Conservation (phyloP, 1,140 invertebrate species). For the Drosophila quadrilineata region DNA sequence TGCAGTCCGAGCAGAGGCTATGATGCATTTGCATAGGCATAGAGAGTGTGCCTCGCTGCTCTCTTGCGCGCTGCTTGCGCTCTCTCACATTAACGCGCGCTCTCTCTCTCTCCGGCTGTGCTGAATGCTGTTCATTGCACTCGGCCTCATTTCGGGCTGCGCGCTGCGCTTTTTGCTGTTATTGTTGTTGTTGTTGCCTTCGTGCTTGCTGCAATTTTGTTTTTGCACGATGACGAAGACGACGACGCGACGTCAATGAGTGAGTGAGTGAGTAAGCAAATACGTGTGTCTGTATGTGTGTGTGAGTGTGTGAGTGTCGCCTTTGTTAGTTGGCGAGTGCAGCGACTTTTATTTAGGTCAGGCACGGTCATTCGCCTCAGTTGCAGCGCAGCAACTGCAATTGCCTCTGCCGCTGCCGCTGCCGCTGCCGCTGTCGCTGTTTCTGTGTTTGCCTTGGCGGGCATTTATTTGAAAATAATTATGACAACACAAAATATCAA, state of each 20-base stretch:
- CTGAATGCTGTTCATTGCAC: constrained; percentile 81
- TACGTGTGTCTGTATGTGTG: neutral
- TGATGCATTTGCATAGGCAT: constrained; percentile 60
- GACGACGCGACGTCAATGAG: constrained; percentile 27
- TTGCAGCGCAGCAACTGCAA: constrained; percentile 25
- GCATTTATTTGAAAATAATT: constrained; percentile 72
- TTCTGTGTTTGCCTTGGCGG: constrained; percentile 60
- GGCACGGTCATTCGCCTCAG: constrained; percentile 82
- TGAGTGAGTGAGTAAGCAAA: neutral
- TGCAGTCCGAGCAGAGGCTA: constrained; percentile 2
- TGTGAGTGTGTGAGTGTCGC: constrained; percentile 43
- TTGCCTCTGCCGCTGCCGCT: neutral
- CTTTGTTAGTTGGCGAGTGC: constrained; percentile 68
- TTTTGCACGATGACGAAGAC: constrained; percentile 50
- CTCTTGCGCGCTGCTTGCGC: neutral
- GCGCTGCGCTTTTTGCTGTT: constrained; percentile 44
- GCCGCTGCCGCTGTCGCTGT: constrained; percentile 11
- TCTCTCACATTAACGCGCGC: neutral
- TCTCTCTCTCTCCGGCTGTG: constrained; percentile 31
- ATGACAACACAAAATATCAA: constrained; percentile 39
- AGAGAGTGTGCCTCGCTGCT: constrained; percentile 3
- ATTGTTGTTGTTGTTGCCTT: too few species aligned
- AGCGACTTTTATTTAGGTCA: constrained; percentile 82
- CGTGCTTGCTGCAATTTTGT: constrained; percentile 66
- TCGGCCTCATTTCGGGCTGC: constrained; percentile 70